These are phyloP conservation scores for Ptilodon capucinus DNA, from an alignment of 2,888 invertebrate genomes.

Conservation along the genomic window DNA sequence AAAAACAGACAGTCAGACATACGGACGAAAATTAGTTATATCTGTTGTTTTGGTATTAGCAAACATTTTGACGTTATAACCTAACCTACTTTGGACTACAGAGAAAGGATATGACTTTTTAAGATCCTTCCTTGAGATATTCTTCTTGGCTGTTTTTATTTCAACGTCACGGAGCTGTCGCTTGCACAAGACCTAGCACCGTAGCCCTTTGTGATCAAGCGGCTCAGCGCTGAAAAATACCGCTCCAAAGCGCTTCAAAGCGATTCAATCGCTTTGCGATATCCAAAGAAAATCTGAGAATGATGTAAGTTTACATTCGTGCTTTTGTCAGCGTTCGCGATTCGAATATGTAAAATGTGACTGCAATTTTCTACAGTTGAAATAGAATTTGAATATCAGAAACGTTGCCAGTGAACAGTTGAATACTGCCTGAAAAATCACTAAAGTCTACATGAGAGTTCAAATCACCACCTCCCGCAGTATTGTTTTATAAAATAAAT, in stretches of 20 bases:
- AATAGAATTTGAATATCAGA: background rate
- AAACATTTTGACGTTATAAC: no score
- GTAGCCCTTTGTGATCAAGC: constrained; percentile 22
- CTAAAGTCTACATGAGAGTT: background rate
- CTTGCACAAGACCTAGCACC: constrained; percentile 15
- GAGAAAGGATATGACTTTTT: no score
- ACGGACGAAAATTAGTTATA: no score
- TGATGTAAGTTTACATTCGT: constrained; percentile 17
- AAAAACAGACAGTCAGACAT: no score
- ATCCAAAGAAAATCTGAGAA: constrained; percentile 3
- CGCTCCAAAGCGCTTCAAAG: constrained; percentile 6
- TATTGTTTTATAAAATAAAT: no score
- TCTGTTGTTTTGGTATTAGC: no score
- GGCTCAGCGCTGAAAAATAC: constrained; percentile 22
- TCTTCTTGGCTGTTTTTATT: no score
- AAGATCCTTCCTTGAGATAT: no score
- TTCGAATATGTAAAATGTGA: background rate
- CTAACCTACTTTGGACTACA: no score
- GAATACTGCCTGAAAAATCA: no score
- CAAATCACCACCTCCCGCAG: no score
- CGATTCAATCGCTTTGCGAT: constrained; percentile 16
- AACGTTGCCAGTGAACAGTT: background rate
- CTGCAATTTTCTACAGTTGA: background rate
- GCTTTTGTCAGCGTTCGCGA: constrained; percentile 1
- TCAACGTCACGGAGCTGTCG: constrained; percentile 7